Evolutionary conservation across 2,888 invertebrate genomes (phyloP), one percentile per base, ranked within the genome.

Genomic region (Leptinotarsa rubiginosa): DNA sequence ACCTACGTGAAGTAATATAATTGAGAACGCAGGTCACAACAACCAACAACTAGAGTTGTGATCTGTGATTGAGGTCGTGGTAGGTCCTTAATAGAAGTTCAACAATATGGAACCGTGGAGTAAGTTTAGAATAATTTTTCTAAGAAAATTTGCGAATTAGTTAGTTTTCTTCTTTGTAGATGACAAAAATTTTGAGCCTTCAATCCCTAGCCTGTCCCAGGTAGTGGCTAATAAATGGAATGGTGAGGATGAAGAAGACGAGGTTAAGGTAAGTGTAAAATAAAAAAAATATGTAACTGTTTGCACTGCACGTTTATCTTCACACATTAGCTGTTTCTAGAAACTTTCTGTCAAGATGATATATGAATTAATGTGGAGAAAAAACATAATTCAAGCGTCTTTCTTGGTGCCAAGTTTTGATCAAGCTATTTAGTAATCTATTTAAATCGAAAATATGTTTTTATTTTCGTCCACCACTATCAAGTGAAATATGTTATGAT

Each of bases 191-290:
- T 92, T 93, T 87, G 93, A 93, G 84, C 91, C 92, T 77, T 15
- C 68, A 15, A 72, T 73, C 12, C 91, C 92, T 89, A 88, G 91
- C 81, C 90, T 91, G 84, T 89, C 91, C 87, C 90, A 90, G 86
- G 89, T 91, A 88, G 88, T 90, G 81, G 85, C 83, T 81, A 94
- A 94, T 89, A 95, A 92, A 91, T 96, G 96, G 96, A 95, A 94
- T 87, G 96, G 95, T 83, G 96, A 96, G 86, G 96, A 96, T 87
- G 95, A 95, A 85, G 96, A 96, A 74, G 95, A 96, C 70, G 93
- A 92, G 82, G 94, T 96, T 83, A 95, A 95, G 92, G 95, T 95
- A 87, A 78, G 84, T 84, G 67, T 50, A 52, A 56, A 56, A 65
- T 47, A 10, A 18, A 16, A 13, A 41, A 41, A 10, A 50, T 16